phyloP scores from a whole-genome alignment of 2,797 vertebrate genomes.

The Chelmon rostratus region DNA sequence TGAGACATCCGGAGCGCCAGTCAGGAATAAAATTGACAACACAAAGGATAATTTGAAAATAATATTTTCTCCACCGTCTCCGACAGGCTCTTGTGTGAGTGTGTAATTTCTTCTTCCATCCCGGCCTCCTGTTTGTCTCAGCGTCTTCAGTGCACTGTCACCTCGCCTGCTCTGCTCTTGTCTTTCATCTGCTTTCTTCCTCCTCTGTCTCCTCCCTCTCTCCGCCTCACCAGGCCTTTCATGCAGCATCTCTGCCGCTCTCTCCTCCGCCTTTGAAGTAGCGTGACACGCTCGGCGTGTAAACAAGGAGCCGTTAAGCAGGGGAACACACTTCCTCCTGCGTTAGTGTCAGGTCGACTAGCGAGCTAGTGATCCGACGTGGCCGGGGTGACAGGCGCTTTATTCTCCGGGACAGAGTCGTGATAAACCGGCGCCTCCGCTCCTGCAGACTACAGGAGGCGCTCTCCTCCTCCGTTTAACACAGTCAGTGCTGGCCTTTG shows the following conservation, averaged over 20 bases:
- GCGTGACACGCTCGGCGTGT: conserved; percentile 81
- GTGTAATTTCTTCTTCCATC: conserved; percentile 27
- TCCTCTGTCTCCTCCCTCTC: conserved; percentile 62
- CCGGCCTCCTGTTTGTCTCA: conserved; percentile 45
- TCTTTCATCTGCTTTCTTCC: conserved; percentile 57
- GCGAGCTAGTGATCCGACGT: conserved; percentile 61
- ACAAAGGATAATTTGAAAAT: conserved; percentile 27
- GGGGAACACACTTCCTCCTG: conserved; percentile 81
- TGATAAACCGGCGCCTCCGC: conserved; percentile 49
- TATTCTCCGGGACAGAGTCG: conserved; percentile 61
- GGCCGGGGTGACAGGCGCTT: conserved; percentile 65
- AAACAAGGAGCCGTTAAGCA: conserved; percentile 84
- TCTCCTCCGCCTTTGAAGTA: conserved; percentile 77
- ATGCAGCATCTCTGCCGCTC: conserved; percentile 68
- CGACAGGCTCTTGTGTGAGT: conserved; percentile 28
- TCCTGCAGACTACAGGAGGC: conserved; percentile 44
- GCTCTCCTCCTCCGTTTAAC: conserved; percentile 47
- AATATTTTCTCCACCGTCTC: conserved; percentile 24
- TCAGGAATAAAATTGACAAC: conserved; percentile 10
- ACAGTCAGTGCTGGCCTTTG: conserved; percentile 42
- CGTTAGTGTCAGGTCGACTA: conserved; percentile 78
- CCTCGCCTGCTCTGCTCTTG: conserved; percentile 58
- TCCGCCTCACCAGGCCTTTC: conserved; percentile 60
- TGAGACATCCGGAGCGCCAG: conserved; percentile 31
- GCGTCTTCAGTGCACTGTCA: conserved; percentile 65